Evolutionary conservation across 2,797 vertebrate species (phyloP).

Genomic region (Sciurus vulgaris): DNA sequence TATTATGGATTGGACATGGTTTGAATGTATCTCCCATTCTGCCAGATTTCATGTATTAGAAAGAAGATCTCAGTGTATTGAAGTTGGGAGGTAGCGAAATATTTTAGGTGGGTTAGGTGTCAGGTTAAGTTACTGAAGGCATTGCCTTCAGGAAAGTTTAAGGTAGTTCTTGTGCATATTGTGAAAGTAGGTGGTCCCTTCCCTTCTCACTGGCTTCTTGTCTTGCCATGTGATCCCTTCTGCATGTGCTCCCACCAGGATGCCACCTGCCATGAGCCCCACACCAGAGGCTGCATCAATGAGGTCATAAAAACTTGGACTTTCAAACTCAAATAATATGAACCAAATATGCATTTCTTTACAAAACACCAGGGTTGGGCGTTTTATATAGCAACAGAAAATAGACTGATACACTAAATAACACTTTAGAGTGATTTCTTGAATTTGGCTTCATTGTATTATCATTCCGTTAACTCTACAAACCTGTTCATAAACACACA

Average conservation of each 20-base stretch:
- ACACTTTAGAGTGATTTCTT: neutral
- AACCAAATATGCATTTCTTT: neutral
- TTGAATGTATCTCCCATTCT: neutral
- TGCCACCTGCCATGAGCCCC: neutral
- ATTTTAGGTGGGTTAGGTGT: too few relatives aligned
- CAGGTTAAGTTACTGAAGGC: neutral
- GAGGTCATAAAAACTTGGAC: neutral
- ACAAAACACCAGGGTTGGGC: neutral
- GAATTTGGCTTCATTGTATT: neutral
- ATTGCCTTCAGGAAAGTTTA: too few relatives aligned
- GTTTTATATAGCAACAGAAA: neutral
- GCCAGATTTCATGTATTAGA: too few relatives aligned
- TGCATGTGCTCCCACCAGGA: neutral
- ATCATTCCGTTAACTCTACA: neutral
- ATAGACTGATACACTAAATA: neutral
- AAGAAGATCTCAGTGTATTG: fast-evolving
- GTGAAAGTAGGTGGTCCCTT: neutral
- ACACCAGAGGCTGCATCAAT: neutral
- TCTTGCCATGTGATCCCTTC: neutral
- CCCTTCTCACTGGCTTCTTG: neutral
- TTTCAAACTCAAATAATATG: neutral
- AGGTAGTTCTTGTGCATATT: neutral
- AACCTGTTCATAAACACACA: neutral
- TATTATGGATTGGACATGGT: too few relatives aligned
- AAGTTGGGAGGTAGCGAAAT: too few relatives aligned